Conservation (phyloP, 64 coral and sea anemone species). For the Actinia equina region DNA sequence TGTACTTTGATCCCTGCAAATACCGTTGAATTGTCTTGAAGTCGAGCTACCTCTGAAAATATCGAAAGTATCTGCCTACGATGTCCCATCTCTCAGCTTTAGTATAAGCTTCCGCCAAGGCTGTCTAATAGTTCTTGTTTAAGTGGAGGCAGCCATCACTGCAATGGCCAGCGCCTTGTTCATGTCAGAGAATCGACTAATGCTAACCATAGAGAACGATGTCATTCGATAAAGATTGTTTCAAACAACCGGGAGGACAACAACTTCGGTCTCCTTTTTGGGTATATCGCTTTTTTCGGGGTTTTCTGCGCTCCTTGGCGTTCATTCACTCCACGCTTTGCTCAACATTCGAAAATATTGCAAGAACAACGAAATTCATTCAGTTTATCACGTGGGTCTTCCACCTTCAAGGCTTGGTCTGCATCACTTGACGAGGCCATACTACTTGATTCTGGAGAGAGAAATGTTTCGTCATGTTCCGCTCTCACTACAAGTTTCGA, state of each 20-base stretch:
- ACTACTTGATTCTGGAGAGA: slow-evolving; percentile 25
- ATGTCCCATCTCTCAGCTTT: slow-evolving; percentile 44
- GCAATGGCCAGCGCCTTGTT: slow-evolving; percentile 21
- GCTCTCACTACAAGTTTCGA: not conserved
- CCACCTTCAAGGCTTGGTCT: not conserved
- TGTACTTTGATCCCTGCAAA: slow-evolving; percentile 23
- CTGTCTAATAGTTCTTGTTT: slow-evolving; percentile 19
- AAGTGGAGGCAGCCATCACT: not conserved
- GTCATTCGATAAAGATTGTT: slow-evolving; percentile 28
- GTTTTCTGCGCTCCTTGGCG: slow-evolving; percentile 29
- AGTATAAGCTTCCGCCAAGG: slow-evolving; percentile 44
- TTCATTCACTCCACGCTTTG: slow-evolving; percentile 31
- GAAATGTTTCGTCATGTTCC: slow-evolving; percentile 27
- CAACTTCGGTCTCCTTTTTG: slow-evolving; percentile 26
- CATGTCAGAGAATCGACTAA: slow-evolving; percentile 11
- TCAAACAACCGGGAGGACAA: slow-evolving; percentile 34
- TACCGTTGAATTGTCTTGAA: slow-evolving; percentile 14
- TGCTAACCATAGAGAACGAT: slow-evolving; percentile 13
- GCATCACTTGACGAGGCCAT: slow-evolving; percentile 36
- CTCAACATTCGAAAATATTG: slow-evolving; percentile 15
- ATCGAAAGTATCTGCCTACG: slow-evolving; percentile 20
- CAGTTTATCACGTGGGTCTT: slow-evolving; percentile 29
- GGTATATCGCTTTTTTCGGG: slow-evolving; percentile 27
- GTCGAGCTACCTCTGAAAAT: slow-evolving; percentile 5
- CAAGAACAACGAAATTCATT: slow-evolving; percentile 43